Evolutionary conservation across 2,113 vertebrate genomes (phyloP).

Genomic region (Chlorodrepanis virens): DNA sequence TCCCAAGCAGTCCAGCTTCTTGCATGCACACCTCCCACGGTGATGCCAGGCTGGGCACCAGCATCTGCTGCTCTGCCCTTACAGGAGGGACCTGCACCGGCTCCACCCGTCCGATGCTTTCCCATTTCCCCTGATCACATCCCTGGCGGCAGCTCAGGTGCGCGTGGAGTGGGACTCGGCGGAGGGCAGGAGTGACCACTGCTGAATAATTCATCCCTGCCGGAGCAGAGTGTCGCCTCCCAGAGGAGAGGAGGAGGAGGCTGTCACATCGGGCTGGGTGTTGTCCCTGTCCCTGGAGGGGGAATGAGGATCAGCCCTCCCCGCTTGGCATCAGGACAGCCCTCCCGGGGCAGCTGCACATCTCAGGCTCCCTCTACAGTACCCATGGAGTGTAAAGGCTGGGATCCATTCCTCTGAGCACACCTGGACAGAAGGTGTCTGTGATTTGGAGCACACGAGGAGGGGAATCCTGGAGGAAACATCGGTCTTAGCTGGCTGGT

Average conservation of each 20-base stretch:
- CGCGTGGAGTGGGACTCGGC: rapidly evolving
- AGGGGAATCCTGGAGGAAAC: not conserved
- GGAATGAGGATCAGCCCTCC: not conserved
- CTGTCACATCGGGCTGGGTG: not conserved
- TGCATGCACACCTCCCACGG: not conserved
- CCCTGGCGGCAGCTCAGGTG: not conserved
- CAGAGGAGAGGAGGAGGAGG: rapidly evolving
- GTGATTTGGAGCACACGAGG: rapidly evolving
- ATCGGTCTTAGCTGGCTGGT: not conserved
- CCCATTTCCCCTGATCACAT: not conserved
- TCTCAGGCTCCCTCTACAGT: not conserved
- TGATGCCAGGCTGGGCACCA: not conserved
- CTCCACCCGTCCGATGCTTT: not conserved
- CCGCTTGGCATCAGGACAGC: not conserved
- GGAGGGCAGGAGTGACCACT: rapidly evolving
- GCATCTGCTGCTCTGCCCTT: not conserved
- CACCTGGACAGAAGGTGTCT: not conserved
- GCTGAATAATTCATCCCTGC: not conserved
- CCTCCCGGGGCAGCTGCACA: rapidly evolving
- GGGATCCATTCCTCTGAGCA: not conserved
- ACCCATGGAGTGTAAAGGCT: not conserved
- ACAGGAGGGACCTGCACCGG: rapidly evolving
- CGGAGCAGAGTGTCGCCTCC: not conserved
- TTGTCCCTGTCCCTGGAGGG: not conserved
- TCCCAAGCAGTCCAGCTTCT: not conserved